Base-by-base conservation (phyloP, 2,797 vertebrate species). In the Sparidentex hasta region DNA sequence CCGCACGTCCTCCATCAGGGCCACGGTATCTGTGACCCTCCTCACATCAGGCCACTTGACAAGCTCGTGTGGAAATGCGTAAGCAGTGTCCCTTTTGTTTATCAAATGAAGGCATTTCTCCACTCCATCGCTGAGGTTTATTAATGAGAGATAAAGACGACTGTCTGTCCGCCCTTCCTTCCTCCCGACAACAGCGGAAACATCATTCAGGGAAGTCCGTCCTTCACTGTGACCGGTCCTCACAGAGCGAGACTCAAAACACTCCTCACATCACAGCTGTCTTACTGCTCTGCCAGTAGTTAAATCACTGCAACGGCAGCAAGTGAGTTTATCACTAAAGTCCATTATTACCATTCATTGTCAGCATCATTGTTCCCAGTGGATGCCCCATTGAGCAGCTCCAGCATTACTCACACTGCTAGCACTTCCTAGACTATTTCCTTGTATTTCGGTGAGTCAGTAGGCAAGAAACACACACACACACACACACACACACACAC, bases 151-250 rank as follows among this genome's bases (percentile, higher is more conserved):
- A 89, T 90, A 65, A 88, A 90, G 88, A 77, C 18, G 71, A 55
- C 81, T 67, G 80, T 83, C 88, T 74, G 74, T 86, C 90, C 92
- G 5, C 91, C 94, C 91, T 94, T 94, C 92, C 93, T 94, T 94
- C 90, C 93, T 86, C 76, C 33, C 67, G 78, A 81, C 76, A 82
- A 80, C 82, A 91, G 85, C 65, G 86, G 88, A 90, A 91, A 91
- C 87, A 91, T 91, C 83, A 83, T 88, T 88, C 87, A 88, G 71
- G 80, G 81, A 84, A 90, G 79, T 87, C 70, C 2, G 78, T 87
- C 87, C 85, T 92, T 92, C 84, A 86, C 65, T 67, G 33, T 62
- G 76, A 85, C 76, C 44, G 77, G 73, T 84, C 47, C 63, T 66
- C n/a, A 58, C 54, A 64, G 59, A 73, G 44, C 13, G 43, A 33